Conservation (phyloP, 2,888 invertebrate species). For the Vanessa cardui region DNA sequence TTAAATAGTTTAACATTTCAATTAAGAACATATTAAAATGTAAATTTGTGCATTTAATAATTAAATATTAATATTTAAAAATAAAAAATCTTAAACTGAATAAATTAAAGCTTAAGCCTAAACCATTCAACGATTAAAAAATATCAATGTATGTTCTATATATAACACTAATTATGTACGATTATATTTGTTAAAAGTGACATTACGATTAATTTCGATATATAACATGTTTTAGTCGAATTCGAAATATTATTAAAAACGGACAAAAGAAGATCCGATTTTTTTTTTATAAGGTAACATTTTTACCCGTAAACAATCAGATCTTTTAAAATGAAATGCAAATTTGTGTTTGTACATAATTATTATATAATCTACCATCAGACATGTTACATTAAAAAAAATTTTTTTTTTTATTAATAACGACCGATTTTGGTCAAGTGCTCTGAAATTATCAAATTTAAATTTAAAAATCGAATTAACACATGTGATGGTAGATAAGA, state of each 20-base stretch:
- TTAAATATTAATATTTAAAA: constrained; percentile 1
- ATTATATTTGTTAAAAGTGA: constrained; percentile 56
- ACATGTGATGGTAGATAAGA: not conserved
- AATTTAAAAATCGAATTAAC: not conserved
- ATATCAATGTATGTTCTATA: not conserved
- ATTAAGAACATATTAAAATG: not conserved
- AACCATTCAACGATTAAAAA: constrained; percentile 2
- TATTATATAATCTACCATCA: constrained; percentile 24
- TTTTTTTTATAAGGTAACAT: constrained; percentile 25
- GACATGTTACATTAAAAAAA: constrained; percentile 8
- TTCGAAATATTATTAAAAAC: constrained; percentile 49
- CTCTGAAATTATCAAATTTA: not conserved
- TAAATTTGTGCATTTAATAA: not conserved
- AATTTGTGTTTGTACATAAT: constrained; percentile 34
- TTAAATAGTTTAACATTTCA: not conserved
- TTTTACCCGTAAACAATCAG: constrained; percentile 43
- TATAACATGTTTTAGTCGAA: constrained; percentile 34
- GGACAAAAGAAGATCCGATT: constrained; percentile 1
- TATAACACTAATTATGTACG: constrained; percentile 49
- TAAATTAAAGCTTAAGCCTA: constrained; percentile 8
- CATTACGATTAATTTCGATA: constrained; percentile 54
- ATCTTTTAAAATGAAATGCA: constrained; percentile 30
- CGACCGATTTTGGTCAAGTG: constrained; percentile 6
- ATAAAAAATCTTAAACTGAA: not conserved
- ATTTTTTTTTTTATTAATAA: not conserved